Base-by-base conservation (phyloP, 2,113 vertebrate species). In the Actinemys pallida region DNA sequence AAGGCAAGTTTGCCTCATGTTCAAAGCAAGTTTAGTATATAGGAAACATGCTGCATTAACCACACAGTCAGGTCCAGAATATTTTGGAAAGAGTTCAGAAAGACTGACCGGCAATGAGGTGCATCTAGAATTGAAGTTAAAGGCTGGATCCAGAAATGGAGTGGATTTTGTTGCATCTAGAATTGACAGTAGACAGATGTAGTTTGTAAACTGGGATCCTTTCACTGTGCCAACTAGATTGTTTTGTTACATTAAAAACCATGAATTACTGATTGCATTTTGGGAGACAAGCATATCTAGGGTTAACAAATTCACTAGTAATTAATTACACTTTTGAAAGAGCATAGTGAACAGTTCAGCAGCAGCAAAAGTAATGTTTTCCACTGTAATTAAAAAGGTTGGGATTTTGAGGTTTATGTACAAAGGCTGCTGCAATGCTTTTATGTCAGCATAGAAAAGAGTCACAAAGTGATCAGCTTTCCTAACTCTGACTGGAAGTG, bases 171-270 rank as follows among this genome's bases (percentile, higher is more conserved):
- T 27, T 57, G 56, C 56, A 57, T 69, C 93, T 90, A 94, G 57
- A 96, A 94, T 91, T 94, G 92, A 79, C 65, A 27, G 27, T 54
- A 31, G 53, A 90, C 91, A 96, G 78, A 27, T 57, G 53, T 2
- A 81, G 10, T 79, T 65, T 7, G 31, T 90, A 91, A 94, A 95
- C 79, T 29, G 75, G 57, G 45, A 53, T 29, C 57, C 4, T 91
- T 27, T 72, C 13, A 6, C 57, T 87, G 39, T 92, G 56, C 4
- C 8, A 52, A 3, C 39, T 31, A 3, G 6, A 8, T 81, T 72
- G n/a, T 42, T 89, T 89, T 90, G 62, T 89, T 76, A 69, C 14
- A 69, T 69, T 31, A 49, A 62, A 72, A 78, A 85, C 1, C 49
- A 31, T 57, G 56, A 80, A 8, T 79, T 81, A 1, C 27, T 84